Conservation (phyloP, 2,113 vertebrate species). For the Alces alces region DNA sequence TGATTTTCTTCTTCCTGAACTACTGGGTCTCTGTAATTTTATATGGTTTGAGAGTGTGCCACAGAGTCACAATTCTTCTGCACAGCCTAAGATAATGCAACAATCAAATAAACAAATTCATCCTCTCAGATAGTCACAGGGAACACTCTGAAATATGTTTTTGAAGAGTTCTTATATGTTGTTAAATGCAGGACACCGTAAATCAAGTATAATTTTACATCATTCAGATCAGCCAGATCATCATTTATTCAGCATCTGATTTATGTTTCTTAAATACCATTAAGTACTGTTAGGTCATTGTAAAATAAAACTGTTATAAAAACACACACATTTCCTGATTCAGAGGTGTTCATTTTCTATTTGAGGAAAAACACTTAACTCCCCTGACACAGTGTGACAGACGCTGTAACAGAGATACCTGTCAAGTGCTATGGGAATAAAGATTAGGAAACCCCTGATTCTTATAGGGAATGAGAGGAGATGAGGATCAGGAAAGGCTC, state of each 20-base stretch:
- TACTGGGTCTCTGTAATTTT: background rate
- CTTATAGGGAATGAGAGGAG: background rate
- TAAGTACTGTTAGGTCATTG: background rate
- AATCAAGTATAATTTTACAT: background rate
- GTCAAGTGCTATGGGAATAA: background rate
- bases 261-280: background rate
- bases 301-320: background rate
- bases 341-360: background rate
- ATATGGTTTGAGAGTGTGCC: background rate
- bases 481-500: background rate
- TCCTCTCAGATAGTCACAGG: background rate
- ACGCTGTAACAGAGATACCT: too few relatives aligned
- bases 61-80: background rate
- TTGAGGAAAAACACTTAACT: background rate
- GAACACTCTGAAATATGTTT: background rate
- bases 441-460: background rate
- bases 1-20: background rate
- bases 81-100: background rate
- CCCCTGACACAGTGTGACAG: background rate
- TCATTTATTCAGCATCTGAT: background rate
- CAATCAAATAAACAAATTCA: background rate
- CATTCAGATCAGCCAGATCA: background rate
- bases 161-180: background rate
- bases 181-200: background rate
- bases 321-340: background rate